Conservation (phyloP, 2,888 invertebrate genomes). For the Microctonus brassicae region DNA sequence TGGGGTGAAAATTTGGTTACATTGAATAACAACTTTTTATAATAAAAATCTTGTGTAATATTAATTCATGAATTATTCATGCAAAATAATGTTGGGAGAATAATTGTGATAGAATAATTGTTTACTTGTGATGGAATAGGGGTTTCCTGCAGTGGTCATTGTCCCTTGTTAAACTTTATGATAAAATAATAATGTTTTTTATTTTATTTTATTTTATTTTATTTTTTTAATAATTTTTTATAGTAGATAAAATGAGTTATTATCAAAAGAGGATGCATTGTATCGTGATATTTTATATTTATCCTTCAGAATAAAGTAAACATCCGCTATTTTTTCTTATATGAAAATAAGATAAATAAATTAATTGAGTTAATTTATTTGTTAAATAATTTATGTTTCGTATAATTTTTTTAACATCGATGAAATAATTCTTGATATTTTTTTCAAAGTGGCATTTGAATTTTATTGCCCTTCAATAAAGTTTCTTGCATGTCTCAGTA, state of each 20-base stretch:
- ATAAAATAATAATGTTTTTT: not conserved
- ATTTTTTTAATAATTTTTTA: not conserved
- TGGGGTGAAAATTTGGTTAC: not conserved
- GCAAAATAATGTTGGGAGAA: too few relatives aligned
- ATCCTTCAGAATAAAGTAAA: not conserved
- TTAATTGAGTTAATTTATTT: not conserved
- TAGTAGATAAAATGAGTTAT: not conserved
- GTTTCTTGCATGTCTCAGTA: too few relatives aligned
- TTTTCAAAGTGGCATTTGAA: too few relatives aligned
- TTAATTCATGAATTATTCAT: too few relatives aligned
- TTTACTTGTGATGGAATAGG: not conserved
- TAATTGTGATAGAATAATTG: too few relatives aligned
- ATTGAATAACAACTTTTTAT: not conserved
- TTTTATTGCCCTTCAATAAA: too few relatives aligned
- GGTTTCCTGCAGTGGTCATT: not conserved
- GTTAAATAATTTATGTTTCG: too few relatives aligned
- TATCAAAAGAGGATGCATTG: not conserved
- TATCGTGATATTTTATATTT: not conserved
- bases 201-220: too few relatives aligned
- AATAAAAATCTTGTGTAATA: too few relatives aligned
- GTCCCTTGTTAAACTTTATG: not conserved
- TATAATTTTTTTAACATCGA: too few relatives aligned
- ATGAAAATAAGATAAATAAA: not conserved
- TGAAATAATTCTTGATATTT: too few relatives aligned
- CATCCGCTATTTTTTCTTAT: not conserved